phyloP scores from a whole-genome alignment of 2,113 vertebrate genomes.

The Turdus rufiventris region DNA sequence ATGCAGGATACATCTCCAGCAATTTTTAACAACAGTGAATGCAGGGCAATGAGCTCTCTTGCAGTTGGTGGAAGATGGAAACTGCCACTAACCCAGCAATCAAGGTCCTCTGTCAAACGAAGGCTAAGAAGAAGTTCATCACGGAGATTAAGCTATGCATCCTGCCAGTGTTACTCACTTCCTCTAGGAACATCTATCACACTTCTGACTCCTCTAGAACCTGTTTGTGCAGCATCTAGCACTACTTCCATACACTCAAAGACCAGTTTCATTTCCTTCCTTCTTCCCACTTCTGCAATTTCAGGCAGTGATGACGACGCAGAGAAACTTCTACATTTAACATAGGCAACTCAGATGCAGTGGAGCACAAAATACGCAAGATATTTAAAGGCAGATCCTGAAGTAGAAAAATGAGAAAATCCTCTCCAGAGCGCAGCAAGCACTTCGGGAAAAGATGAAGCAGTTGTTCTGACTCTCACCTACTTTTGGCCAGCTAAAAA shows the following conservation, averaged over 20 bases:
- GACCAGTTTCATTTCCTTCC: neutral
- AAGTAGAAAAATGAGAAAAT: neutral
- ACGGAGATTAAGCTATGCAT: slow-evolving; percentile 15
- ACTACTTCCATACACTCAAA: neutral
- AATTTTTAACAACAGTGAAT: slow-evolving; percentile 15
- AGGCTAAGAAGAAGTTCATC: slow-evolving; percentile 42
- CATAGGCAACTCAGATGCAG: neutral
- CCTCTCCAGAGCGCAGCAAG: slow-evolving; percentile 7
- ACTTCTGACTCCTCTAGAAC: neutral
- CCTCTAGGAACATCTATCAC: neutral
- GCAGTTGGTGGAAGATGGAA: slow-evolving; percentile 26
- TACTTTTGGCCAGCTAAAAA: neutral
- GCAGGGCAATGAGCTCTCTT: slow-evolving; percentile 13
- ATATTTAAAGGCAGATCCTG: neutral
- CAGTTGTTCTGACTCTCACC: neutral
- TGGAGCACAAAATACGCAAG: neutral
- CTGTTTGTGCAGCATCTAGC: slow-evolving; percentile 21
- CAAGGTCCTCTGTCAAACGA: slow-evolving; percentile 20
- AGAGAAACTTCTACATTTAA: neutral
- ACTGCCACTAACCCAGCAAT: slow-evolving; percentile 33
- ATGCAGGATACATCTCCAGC: slow-evolving; percentile 24
- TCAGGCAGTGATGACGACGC: slow-evolving; percentile 1
- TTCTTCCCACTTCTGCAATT: neutral
- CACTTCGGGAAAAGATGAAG: neutral
- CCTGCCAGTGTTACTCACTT: neutral